Evolutionary conservation across 1,140 invertebrate species (phyloP).

Genomic region (Aporrectodea caliginosa): DNA sequence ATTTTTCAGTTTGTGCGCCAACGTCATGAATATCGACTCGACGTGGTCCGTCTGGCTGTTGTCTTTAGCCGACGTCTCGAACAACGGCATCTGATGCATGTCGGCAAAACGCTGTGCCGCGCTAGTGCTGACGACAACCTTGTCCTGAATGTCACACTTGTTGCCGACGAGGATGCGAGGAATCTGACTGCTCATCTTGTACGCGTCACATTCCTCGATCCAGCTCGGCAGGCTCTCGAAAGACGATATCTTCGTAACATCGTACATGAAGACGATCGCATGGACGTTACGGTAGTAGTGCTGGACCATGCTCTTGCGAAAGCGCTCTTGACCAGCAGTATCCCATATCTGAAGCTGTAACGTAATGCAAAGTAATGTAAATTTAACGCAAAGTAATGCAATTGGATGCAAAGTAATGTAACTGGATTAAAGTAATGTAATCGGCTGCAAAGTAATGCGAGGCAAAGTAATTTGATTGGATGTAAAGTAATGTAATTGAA

Average conservation of each 20-base stretch:
- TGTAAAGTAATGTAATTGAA: no score
- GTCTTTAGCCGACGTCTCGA: conserved; percentile 75
- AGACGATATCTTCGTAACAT: conserved; percentile 87
- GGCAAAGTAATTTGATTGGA: no score
- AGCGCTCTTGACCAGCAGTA: conserved; percentile 95
- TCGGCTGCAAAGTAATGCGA: no score
- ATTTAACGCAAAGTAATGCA: no score
- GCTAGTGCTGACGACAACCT: conserved; percentile 65
- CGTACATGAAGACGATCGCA: conserved; percentile 91
- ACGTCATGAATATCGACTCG: conserved; percentile 77
- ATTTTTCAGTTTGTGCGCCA: conserved; percentile 64
- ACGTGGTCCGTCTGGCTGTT: conserved; percentile 74
- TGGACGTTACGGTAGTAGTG: conserved; percentile 98
- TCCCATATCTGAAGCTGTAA: conserved; percentile 97
- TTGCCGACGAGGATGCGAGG: conserved; percentile 71
- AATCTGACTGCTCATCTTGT: conserved; percentile 63
- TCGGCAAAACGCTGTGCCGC: conserved; percentile 66
- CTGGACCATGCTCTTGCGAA: conserved; percentile 78
- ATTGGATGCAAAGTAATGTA: no score
- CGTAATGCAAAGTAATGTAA: neutral
- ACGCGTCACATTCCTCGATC: conserved; percentile 74
- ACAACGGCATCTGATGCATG: conserved; percentile 70
- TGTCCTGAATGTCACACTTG: conserved; percentile 55
- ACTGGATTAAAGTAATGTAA: no score
- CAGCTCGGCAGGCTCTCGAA: conserved; percentile 91